Evolutionary conservation across 2,888 invertebrate genomes (phyloP).

Genomic region (Phyllotreta striolata): DNA sequence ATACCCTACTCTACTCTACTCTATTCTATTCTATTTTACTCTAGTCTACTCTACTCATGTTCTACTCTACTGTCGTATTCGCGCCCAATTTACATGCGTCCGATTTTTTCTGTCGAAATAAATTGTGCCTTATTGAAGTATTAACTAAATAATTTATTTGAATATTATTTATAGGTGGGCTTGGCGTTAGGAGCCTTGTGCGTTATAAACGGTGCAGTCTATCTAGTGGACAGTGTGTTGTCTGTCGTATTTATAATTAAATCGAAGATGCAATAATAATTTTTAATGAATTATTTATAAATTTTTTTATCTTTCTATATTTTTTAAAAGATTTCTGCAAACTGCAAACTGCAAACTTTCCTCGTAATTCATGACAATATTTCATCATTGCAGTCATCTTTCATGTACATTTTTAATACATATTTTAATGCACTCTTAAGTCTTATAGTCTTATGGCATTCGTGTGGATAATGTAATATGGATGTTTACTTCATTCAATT

Average conservation of each 20-base stretch:
- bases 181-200: slow-evolving; percentile 82
- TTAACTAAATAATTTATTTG: slow-evolving; percentile 7
- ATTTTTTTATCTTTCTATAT: slow-evolving; percentile 7
- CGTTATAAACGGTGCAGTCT: slow-evolving; percentile 80
- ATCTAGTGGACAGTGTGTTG: slow-evolving; percentile 80
- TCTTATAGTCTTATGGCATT: too few relatives aligned
- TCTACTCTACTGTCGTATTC: too few relatives aligned
- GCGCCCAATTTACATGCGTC: too few relatives aligned
- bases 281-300: slow-evolving; percentile 5
- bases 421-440: neutral
- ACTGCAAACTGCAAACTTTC: neutral
- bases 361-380: slow-evolving; percentile 10
- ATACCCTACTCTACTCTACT: too few relatives aligned
- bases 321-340: neutral
- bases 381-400: slow-evolving; percentile 1
- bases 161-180: slow-evolving; percentile 66
- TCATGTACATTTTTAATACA: neutral
- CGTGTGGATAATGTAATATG: too few relatives aligned
- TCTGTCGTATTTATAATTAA: slow-evolving; percentile 67
- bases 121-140: too few relatives aligned
- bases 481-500: too few relatives aligned
- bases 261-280: slow-evolving; percentile 40
- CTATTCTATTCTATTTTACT: too few relatives aligned
- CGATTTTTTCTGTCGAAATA: too few relatives aligned
- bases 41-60: too few relatives aligned